These are phyloP conservation scores for Chionoecetes opilio DNA, from an alignment of 1,140 invertebrate genomes.

Conservation along the genomic window DNA sequence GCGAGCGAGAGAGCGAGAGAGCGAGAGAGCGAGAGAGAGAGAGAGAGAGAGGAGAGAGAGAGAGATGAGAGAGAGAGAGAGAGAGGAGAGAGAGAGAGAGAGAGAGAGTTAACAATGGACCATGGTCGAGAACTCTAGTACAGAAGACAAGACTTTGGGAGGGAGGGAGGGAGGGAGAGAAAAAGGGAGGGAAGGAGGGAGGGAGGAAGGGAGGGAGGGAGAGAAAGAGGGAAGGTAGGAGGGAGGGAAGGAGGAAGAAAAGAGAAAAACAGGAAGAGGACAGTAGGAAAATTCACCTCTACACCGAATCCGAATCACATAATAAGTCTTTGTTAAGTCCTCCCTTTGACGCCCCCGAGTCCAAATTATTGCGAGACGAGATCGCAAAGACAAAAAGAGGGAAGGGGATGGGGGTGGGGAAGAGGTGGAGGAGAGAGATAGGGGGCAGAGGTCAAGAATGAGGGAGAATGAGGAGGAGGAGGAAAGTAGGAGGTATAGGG, in stretches of 20 bases:
- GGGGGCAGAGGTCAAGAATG: background rate
- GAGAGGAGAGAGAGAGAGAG: background rate
- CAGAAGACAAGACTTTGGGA: too few species aligned
- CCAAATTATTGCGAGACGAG: constrained; percentile 25
- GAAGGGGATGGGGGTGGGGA: background rate
- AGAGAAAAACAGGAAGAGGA: background rate
- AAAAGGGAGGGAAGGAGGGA: background rate
- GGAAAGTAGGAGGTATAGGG: background rate
- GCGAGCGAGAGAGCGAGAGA: background rate
- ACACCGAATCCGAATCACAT: background rate
- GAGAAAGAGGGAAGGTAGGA: background rate
- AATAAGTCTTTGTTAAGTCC: background rate
- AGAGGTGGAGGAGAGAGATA: background rate
- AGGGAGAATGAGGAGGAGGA: background rate
- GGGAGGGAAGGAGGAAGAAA: background rate
- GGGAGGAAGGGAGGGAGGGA: background rate
- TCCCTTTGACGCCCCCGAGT: background rate
- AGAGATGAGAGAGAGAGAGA: constrained; percentile 33
- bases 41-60: constrained; percentile 39
- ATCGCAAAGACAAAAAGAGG: background rate
- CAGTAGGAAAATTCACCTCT: background rate
- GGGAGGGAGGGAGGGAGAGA: background rate
- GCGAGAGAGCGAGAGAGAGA: background rate
- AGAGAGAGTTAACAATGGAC: background rate
- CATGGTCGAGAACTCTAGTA: too few species aligned